Conservation (phyloP, 2,113 vertebrate species). For the Barnardius zonarius region DNA sequence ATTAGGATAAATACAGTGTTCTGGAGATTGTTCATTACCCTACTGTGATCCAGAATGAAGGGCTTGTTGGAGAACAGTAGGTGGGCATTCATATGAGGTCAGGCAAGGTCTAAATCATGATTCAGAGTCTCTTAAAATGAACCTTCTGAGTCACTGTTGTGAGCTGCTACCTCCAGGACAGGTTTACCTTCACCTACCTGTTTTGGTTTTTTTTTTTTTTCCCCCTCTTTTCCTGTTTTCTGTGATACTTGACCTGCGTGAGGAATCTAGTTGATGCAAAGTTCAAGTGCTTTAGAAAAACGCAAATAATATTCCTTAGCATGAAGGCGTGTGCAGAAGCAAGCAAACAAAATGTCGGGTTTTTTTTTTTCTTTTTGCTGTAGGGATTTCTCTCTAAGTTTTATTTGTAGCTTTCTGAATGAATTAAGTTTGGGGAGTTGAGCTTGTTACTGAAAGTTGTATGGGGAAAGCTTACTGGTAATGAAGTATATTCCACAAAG, state of each 20-base stretch:
- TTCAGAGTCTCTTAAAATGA: not conserved
- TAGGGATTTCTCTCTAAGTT: not conserved
- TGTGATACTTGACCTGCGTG: not conserved
- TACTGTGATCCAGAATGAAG: not conserved
- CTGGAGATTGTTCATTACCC: not conserved
- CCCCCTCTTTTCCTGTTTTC: not conserved
- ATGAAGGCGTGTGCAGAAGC: not conserved
- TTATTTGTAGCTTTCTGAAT: not conserved
- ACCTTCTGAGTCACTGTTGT: not conserved
- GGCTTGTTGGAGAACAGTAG: not conserved
- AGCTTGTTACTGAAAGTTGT: not conserved
- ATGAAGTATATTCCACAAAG: not conserved
- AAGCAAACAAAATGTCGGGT: not conserved
- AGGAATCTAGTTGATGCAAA: not conserved
- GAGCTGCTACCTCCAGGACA: not conserved
- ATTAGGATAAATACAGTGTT: not conserved
- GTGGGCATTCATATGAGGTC: not conserved
- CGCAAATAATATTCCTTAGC: not conserved
- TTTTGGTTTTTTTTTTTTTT: not conserved
- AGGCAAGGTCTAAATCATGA: not conserved
- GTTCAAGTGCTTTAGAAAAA: not conserved
- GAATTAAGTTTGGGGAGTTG: not conserved
- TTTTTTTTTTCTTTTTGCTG: not conserved
- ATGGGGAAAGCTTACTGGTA: not conserved
- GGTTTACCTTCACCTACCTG: not conserved